Evolutionary conservation across 2,113 vertebrate genomes (phyloP).

Genomic region (Thalassarche chlororhynchos): DNA sequence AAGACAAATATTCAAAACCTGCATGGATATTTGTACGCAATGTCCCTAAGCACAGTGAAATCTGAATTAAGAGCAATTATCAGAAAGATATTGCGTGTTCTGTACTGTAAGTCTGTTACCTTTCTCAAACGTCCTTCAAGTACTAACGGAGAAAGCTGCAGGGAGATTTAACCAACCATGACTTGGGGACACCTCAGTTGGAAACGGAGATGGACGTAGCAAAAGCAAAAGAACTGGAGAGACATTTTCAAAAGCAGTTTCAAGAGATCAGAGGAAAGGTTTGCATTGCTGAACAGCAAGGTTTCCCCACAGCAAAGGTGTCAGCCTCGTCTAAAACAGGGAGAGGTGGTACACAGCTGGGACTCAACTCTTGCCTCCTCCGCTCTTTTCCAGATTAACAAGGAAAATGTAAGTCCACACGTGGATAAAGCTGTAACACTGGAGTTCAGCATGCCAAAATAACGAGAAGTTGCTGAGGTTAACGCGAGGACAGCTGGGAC

Average conservation of each 20-base stretch:
- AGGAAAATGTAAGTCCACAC: not conserved
- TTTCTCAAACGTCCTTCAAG: not conserved
- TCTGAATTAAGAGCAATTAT: not conserved
- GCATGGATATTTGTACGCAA: not conserved
- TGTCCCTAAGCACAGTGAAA: not conserved
- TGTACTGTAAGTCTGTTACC: not conserved
- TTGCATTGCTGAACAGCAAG: not conserved
- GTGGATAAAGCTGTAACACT: too few relatives aligned
- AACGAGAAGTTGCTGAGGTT: not conserved
- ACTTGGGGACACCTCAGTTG: not conserved
- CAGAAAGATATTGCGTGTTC: not conserved
- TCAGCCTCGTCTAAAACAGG: not conserved
- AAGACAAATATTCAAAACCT: not conserved
- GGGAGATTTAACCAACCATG: not conserved
- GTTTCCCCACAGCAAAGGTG: not conserved
- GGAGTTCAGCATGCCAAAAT: not conserved
- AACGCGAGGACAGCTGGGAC: not conserved
- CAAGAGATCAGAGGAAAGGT: not conserved
- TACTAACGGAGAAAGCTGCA: not conserved
- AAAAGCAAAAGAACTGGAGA: not conserved
- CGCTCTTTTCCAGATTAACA: not conserved
- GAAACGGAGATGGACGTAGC: fast-evolving
- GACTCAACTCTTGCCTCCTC: not conserved
- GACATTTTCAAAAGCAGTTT: not conserved
- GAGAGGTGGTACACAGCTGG: not conserved